A percentile compares a stretch with the other conserved stretches of the same genome.
Evolutionary conservation across 2,797 vertebrate species (phyloP).

Genomic region (Fistularia commersonii): DNA sequence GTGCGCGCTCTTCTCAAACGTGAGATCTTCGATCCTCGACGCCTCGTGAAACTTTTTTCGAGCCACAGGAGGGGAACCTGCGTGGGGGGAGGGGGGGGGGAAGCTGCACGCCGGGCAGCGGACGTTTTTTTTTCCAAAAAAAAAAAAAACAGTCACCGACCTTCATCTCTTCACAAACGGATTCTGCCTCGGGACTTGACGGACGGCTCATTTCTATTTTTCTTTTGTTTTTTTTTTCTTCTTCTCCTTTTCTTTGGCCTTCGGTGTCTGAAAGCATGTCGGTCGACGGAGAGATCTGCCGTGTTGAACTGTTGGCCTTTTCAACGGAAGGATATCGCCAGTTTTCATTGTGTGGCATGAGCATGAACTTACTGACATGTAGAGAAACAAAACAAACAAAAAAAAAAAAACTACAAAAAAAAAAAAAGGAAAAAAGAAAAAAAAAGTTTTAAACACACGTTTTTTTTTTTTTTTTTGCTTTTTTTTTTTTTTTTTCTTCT

Average conservation of each 20-base stretch:
- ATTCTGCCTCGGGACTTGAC: slow-evolving; percentile 57
- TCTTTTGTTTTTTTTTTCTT: slow-evolving; percentile 6
- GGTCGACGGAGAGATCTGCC: slow-evolving; percentile 48
- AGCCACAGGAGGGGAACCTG: slow-evolving; percentile 57
- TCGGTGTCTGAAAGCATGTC: slow-evolving; percentile 57
- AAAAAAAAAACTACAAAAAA: no score
- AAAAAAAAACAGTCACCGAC: slow-evolving; percentile 60
- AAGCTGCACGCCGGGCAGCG: slow-evolving; percentile 38
- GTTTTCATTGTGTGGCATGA: slow-evolving; percentile 76
- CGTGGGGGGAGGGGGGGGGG: no score
- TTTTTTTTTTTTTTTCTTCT: slow-evolving; percentile 50
- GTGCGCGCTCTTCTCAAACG: slow-evolving; percentile 65
- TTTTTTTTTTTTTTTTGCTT: slow-evolving; percentile 51
- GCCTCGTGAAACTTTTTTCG: slow-evolving; percentile 73
- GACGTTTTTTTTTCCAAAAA: slow-evolving; percentile 27
- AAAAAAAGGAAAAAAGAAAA: slow-evolving; percentile 28
- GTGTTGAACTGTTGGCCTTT: slow-evolving; percentile 69
- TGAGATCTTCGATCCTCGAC: slow-evolving; percentile 72
- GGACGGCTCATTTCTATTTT: slow-evolving; percentile 50
- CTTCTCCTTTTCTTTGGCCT: slow-evolving; percentile 23
- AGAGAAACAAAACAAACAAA: no score
- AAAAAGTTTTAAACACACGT: slow-evolving; percentile 12
- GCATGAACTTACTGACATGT: slow-evolving; percentile 77
- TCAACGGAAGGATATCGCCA: slow-evolving; percentile 74
- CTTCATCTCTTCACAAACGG: slow-evolving; percentile 53